Evolutionary conservation across 2,113 vertebrate genomes (phyloP), one percentile per base, ranked within the genome.

Genomic region (Lophotis ruficrista): DNA sequence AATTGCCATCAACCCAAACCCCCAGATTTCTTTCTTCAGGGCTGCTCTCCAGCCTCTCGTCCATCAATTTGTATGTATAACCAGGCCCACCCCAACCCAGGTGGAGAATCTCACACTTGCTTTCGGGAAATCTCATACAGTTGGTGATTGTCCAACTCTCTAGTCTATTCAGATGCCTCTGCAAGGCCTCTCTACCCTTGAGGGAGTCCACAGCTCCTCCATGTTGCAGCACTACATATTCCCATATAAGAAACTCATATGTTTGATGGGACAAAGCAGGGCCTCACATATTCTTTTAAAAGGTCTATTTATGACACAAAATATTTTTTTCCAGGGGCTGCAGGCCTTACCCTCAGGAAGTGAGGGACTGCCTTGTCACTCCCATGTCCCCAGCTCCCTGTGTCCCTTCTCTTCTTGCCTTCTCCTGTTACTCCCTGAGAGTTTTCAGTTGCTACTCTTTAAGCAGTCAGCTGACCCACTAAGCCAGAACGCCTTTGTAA

Each of bases 401-500:
- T 21, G n/a, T 3, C 37, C 17, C 28, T 86, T 65, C 41, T 53
- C 25, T 43, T 91, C 58, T 57, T 4, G 3, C 15, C 53, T 30
- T 15, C 7, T 72, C 23, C 33, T 17, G 4, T 25, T 70, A 33
- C 9, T 54, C 31, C 43, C 17, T 30, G 17, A 50, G 35, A 9
- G 50, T 56, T 57, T 83, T 56, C 41, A 35, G 10, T n/a, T 88
- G 23, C 0, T 0, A 62, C 24, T 80, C 33, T 62, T 37, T 18
- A 53, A 45, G 50, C 50, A 70, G 54, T 58, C 54, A 68, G 60
- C 51, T 64, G 70, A 83, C 72, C 51, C 80, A 56, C 56, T 43
- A 82, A 91, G 51, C 28, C 61, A 71, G 64, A 92, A 58, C 38
- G 64, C 10, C 28, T 91, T 73, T 96, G 86, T 79, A 89, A 89